Evolutionary conservation across 2,113 vertebrate genomes (phyloP).

Genomic region (Phyllostomus hastatus): DNA sequence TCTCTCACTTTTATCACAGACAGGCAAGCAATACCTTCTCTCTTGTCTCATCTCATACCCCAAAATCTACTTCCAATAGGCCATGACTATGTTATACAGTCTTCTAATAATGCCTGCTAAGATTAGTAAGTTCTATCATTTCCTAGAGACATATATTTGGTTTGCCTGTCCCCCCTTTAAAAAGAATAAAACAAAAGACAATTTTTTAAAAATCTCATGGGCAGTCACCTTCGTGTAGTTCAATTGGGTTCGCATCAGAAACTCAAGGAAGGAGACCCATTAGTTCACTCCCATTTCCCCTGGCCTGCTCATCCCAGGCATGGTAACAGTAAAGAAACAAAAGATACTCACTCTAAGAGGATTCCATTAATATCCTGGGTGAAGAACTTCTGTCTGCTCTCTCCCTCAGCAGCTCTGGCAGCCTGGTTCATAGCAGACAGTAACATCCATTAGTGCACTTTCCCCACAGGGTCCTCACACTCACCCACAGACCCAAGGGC

Average conservation of each 20-base stretch:
- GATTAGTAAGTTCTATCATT: neutral
- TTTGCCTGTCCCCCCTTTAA: neutral
- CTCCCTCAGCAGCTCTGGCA: constrained; percentile 87
- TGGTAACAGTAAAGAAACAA: neutral
- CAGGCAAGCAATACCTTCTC: neutral
- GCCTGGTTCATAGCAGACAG: constrained; percentile 81
- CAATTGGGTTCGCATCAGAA: no score
- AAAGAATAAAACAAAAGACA: constrained; percentile 28
- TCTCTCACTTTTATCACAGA: neutral
- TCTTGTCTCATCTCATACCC: neutral
- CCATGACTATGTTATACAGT: neutral
- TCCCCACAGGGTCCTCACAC: neutral
- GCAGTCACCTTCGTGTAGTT: neutral
- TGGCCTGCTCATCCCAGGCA: neutral
- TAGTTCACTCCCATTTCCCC: neutral
- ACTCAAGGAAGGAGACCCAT: no score
- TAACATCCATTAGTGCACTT: constrained; percentile 40
- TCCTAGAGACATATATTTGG: neutral
- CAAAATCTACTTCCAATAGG: neutral
- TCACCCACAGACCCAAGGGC: neutral
- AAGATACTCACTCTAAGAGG: constrained; percentile 91
- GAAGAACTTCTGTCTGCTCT: constrained; percentile 92
- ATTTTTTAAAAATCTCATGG: neutral
- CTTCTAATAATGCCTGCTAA: neutral
- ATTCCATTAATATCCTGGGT: constrained; percentile 91